Percentiles rank a stretch among this genome's conserved stretches.
Evolutionary conservation across 35 echinoderm and acorn worm genomes (phyloP).

Genomic region (Apostichopus japonicus): DNA sequence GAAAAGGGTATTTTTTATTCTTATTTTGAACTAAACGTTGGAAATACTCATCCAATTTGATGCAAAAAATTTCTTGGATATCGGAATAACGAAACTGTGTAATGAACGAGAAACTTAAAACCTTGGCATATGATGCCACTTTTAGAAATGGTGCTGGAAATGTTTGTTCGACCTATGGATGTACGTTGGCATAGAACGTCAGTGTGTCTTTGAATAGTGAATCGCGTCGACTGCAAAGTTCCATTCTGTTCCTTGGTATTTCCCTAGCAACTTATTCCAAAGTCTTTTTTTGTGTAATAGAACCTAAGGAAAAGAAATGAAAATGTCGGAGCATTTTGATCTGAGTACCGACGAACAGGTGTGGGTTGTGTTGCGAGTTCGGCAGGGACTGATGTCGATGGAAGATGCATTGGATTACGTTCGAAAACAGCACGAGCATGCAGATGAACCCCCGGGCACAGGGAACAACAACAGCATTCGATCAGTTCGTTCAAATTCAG

Average conservation of each 20-base stretch:
- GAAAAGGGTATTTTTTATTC: neutral
- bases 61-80: neutral
- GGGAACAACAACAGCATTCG: neutral
- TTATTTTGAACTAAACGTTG: neutral
- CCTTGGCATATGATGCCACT: neutral
- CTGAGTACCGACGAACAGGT: constrained; percentile 95
- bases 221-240: neutral
- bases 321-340: constrained; percentile 76
- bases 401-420: constrained; percentile 97
- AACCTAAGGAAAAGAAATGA: neutral
- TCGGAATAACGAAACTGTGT: neutral
- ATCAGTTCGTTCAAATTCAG: constrained; percentile 40
- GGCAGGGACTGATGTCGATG: constrained; percentile 90
- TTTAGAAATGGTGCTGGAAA: neutral
- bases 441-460: constrained; percentile 48
- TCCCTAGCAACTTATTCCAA: neutral
- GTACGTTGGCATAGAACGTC: neutral
- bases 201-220: neutral
- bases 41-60: neutral
- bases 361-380: constrained; percentile 92
- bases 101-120: neutral
- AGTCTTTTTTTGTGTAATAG: neutral
- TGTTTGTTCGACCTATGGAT: neutral
- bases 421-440: constrained; percentile 79
- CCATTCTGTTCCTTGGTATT: neutral